Conservation (phyloP, 2,113 vertebrate species). For the Micronisus gabar region DNA sequence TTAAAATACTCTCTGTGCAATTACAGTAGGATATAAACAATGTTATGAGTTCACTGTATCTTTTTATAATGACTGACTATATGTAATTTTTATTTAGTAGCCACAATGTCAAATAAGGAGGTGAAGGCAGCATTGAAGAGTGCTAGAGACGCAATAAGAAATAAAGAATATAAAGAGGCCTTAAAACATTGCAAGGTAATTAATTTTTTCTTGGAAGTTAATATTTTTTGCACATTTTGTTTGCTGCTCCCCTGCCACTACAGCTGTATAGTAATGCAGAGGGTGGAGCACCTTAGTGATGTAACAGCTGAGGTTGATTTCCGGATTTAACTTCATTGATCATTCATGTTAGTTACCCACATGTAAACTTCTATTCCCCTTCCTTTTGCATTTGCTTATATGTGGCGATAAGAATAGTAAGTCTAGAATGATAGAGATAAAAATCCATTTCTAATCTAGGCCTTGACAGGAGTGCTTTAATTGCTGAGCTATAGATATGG, state of each 20-base stretch:
- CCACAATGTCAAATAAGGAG: constrained; percentile 90
- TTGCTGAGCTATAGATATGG: background rate
- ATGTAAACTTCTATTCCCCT: background rate
- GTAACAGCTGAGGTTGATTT: background rate
- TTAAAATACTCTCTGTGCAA: background rate
- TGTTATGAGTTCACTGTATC: background rate
- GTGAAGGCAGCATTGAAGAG: constrained; percentile 90
- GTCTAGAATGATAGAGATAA: background rate
- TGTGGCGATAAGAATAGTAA: fast-evolving
- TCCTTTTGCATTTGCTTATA: background rate
- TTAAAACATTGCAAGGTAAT: constrained; percentile 97
- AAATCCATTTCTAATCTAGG: background rate
- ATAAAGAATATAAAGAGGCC: constrained; percentile 95
- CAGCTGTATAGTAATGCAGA: background rate
- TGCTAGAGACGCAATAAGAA: constrained; percentile 94
- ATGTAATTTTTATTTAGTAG: background rate
- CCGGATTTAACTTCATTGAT: background rate
- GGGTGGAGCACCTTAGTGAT: background rate
- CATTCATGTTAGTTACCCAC: background rate
- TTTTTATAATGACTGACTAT: background rate
- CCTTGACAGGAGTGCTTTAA: background rate
- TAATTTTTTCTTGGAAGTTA: background rate
- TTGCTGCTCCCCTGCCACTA: background rate
- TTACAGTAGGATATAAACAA: background rate
- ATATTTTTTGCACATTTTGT: background rate